phyloP scores from a whole-genome alignment of 1,140 invertebrate species.

The Berghia stephanieae region DNA sequence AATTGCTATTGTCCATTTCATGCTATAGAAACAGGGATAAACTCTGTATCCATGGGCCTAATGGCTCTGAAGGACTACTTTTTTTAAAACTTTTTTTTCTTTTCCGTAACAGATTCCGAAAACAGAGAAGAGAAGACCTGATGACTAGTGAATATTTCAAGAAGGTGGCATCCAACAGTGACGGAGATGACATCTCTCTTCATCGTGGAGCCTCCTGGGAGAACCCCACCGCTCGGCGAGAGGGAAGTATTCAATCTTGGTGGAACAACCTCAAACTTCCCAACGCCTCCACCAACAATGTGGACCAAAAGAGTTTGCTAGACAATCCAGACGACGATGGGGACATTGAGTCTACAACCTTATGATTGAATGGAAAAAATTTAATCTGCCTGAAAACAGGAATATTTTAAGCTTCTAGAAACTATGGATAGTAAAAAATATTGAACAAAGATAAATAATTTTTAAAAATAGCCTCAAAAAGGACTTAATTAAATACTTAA shows the following conservation, averaged over 20 bases:
- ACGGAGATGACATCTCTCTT: constrained; percentile 49
- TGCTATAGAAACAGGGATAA: no score
- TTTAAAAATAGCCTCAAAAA: no score
- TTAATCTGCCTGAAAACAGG: no score
- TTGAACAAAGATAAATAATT: no score
- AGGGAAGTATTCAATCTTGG: constrained; percentile 49
- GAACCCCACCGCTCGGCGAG: constrained; percentile 37
- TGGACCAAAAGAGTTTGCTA: constrained; percentile 35
- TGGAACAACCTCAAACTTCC: constrained; percentile 51
- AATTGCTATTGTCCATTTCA: no score
- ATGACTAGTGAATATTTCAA: constrained; percentile 51
- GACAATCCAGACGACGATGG: constrained; percentile 17
- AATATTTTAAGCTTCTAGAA: no score
- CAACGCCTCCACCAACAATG: constrained; percentile 34
- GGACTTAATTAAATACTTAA: no score
- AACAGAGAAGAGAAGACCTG: constrained; percentile 49
- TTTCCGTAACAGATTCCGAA: constrained; percentile 42
- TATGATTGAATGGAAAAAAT: no score
- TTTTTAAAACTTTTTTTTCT: background rate
- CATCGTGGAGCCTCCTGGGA: constrained; percentile 52
- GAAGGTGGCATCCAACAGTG: constrained; percentile 39
- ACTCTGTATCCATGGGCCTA: background rate
- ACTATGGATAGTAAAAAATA: no score
- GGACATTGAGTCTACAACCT: no score
- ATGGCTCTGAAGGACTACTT: background rate